Evolutionary conservation across 2,888 invertebrate genomes (phyloP).

Genomic region (Pollenia angustigena): DNA sequence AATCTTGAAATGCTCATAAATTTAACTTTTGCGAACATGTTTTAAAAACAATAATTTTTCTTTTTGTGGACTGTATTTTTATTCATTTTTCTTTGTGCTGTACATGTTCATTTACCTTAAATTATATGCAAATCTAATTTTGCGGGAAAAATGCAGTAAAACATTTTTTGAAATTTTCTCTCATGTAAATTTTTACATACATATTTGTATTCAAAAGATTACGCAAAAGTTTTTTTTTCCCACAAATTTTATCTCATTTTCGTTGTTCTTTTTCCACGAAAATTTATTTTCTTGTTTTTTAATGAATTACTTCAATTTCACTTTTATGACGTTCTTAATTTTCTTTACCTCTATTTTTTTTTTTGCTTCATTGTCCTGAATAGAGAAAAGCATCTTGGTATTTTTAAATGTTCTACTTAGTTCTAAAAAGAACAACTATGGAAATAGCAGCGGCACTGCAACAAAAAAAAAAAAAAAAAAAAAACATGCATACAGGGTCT

Average conservation of each 20-base stretch:
- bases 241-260: neutral
- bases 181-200: neutral
- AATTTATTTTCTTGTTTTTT: neutral
- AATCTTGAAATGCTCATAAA: slow-evolving; percentile 7
- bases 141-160: slow-evolving; percentile 1
- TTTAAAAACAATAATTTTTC: neutral
- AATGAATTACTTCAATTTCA: slow-evolving; percentile 40
- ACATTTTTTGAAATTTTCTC: slow-evolving; percentile 3
- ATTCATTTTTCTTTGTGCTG: neutral
- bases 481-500: too few species aligned
- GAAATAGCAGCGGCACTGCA: neutral
- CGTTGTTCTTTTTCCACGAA: neutral
- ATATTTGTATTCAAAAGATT: neutral
- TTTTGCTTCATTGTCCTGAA: neutral
- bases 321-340: slow-evolving; percentile 37
- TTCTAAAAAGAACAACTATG: slow-evolving; percentile 1
- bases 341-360: slow-evolving; percentile 13
- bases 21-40: neutral
- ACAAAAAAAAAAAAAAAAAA: neutral
- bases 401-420: neutral
- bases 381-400: slow-evolving; percentile 20
- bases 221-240: neutral
- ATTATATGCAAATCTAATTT: slow-evolving; percentile 29
- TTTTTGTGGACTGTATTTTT: too few species aligned
- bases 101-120: neutral